phyloP scores from a whole-genome alignment of 2,113 vertebrate species.

The Gymnorhina tibicen region DNA sequence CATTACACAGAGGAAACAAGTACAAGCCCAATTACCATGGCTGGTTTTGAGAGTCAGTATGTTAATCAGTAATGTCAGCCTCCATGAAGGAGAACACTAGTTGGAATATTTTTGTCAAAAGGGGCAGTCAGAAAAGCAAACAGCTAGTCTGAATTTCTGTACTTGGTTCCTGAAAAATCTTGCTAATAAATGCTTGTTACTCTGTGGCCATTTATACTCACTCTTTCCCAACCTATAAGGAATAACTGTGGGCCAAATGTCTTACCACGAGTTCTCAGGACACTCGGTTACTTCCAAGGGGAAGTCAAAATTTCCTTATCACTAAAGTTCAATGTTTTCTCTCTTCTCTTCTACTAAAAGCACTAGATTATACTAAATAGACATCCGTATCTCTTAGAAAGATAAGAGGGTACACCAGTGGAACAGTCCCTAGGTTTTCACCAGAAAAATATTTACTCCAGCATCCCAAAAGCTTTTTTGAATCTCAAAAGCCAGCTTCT shows the following conservation, averaged over 20 bases:
- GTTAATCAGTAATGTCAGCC: not conserved
- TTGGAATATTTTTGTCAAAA: not conserved
- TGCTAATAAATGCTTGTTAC: not conserved
- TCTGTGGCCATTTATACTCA: not conserved
- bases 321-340: not conserved
- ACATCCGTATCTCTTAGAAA: not conserved
- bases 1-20: not conserved
- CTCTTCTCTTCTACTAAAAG: not conserved
- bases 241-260: not conserved
- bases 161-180: not conserved
- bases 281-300: not conserved
- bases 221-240: not conserved
- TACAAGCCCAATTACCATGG: not conserved
- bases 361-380: not conserved
- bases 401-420: not conserved
- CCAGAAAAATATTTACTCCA: not conserved
- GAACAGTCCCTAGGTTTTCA: not conserved
- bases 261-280: not conserved
- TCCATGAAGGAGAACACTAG: accelerated
- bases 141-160: not conserved
- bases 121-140: not conserved
- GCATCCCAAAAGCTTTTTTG: accelerated
- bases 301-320: not conserved
- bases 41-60: not conserved
- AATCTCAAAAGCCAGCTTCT: not conserved